Conservation (phyloP, 2,797 vertebrate genomes). For the Alca torda region DNA sequence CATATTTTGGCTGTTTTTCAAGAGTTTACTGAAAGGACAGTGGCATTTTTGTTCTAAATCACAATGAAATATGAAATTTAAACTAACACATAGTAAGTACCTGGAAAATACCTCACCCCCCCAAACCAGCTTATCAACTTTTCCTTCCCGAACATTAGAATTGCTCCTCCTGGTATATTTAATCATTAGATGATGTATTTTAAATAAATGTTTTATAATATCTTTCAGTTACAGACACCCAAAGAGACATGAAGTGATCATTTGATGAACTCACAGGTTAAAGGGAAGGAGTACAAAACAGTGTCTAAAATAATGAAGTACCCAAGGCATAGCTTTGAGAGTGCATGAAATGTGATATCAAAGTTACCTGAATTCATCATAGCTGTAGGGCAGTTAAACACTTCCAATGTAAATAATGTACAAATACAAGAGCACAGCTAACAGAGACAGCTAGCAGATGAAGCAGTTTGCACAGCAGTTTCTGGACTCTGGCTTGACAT, state of each 20-base stretch:
- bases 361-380: not conserved
- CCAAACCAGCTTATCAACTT: not conserved
- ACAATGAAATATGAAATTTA: not conserved
- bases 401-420: not conserved
- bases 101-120: not conserved
- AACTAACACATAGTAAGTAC: not conserved
- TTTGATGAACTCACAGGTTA: not conserved
- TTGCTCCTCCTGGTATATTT: not conserved
- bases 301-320: not conserved
- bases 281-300: not conserved
- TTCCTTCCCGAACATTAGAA: not conserved
- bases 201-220: not conserved
- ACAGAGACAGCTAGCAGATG: not conserved
- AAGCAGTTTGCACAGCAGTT: not conserved
- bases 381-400: not conserved
- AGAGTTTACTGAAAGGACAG: not conserved
- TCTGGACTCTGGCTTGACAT: not conserved
- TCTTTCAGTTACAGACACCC: not conserved
- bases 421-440: not conserved
- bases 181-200: not conserved
- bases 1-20: not conserved
- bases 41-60: not conserved
- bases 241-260: not conserved
- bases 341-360: not conserved
- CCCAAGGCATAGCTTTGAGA: not conserved